A percentile compares a stretch with the other conserved stretches of the same genome.
phyloP scores from a whole-genome alignment of 2,113 vertebrate species.

The Microcebus griseorufus region DNA sequence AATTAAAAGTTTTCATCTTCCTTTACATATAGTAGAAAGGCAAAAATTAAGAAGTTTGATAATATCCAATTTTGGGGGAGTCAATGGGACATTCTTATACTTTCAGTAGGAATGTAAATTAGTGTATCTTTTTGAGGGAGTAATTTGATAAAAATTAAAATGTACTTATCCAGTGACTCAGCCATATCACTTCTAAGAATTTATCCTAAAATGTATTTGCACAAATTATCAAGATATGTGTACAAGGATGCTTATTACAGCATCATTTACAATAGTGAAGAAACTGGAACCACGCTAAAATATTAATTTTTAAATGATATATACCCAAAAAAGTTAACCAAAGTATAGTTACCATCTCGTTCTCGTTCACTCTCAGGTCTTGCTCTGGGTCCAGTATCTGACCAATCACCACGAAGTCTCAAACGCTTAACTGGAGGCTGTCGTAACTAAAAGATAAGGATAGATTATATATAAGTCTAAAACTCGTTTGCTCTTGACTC shows the following conservation, averaged over 20 bases:
- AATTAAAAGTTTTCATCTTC: not conserved
- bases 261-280: not conserved
- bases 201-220: not conserved
- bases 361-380: constrained; percentile 98
- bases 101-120: not conserved
- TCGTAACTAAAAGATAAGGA: constrained; percentile 86
- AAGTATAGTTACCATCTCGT: constrained; percentile 91
- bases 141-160: not conserved
- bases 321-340: not conserved
- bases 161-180: not conserved
- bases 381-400: constrained; percentile 97
- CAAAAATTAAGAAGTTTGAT: not conserved
- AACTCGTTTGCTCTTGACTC: not conserved
- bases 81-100: not conserved
- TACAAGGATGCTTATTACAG: not conserved
- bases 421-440: constrained; percentile 98
- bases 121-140: not conserved
- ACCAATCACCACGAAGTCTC: constrained; percentile 97
- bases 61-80: not conserved
- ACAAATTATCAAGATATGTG: not conserved
- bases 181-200: not conserved
- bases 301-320: not conserved
- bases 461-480: not conserved
- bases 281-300: not conserved
- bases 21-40: not conserved